Evolutionary conservation across 1,140 invertebrate species (phyloP).

Genomic region (Nephotettix cincticeps): DNA sequence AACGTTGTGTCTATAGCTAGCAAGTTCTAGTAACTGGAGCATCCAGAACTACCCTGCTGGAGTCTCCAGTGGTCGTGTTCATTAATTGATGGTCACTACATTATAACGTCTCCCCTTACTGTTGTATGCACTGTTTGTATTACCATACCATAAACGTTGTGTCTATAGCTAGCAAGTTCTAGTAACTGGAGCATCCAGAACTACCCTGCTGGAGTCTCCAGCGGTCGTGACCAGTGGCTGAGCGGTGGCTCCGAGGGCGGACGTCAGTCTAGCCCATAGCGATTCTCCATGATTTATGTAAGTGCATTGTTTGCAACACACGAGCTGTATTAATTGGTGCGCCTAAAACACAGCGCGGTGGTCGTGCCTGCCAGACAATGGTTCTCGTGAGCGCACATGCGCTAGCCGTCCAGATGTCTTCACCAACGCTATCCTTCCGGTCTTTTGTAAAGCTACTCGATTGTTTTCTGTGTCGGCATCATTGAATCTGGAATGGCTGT

Average conservation of each 20-base stretch:
- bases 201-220: too few species aligned
- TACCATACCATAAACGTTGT: too few species aligned
- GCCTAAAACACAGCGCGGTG: constrained; percentile 15
- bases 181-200: background rate
- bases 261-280: background rate
- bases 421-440: background rate
- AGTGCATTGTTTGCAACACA: constrained; percentile 20
- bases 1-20: too few species aligned
- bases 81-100: too few species aligned
- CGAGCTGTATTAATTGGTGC: constrained; percentile 21
- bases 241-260: background rate
- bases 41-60: too few species aligned
- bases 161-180: too few species aligned
- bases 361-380: constrained; percentile 12
- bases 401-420: constrained; percentile 6
- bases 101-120: background rate
- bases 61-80: too few species aligned
- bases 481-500: constrained; percentile 4
- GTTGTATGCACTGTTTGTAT: too few species aligned
- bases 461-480: constrained; percentile 19
- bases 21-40: too few species aligned
- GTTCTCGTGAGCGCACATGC: background rate
- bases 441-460: background rate
- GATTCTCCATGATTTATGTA: constrained; percentile 16
- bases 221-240: constrained; percentile 1